phyloP scores from a whole-genome alignment of 2,113 vertebrate genomes.

The Triplophysa rosa region DNA sequence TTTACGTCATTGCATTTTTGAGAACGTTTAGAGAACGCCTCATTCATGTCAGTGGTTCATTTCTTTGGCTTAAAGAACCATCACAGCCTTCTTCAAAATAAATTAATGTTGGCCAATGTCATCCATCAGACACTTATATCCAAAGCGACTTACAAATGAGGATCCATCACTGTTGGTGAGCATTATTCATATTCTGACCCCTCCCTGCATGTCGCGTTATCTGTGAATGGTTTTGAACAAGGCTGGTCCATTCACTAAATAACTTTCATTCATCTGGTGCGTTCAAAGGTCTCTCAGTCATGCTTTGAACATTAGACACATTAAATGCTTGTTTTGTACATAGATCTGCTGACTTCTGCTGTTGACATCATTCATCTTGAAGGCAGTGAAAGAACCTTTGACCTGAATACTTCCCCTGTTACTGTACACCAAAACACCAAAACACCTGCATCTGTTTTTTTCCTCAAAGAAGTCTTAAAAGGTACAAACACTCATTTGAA shows the following conservation, averaged over 20 bases:
- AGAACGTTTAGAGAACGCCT: too few relatives aligned
- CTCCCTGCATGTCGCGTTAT: conserved; percentile 47
- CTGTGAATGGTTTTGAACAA: conserved; percentile 25
- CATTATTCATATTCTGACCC: neutral
- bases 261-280: conserved; percentile 30
- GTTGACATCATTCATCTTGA: neutral
- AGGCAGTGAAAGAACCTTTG: neutral
- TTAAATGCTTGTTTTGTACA: conserved; percentile 17
- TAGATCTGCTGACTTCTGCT: neutral
- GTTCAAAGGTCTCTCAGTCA: conserved; percentile 54
- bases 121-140: too few relatives aligned
- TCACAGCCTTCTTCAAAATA: too few relatives aligned
- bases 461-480: too few relatives aligned
- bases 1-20: too few relatives aligned
- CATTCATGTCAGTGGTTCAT: too few relatives aligned
- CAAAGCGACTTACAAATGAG: too few relatives aligned
- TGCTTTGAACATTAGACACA: conserved; percentile 42
- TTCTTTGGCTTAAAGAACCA: too few relatives aligned
- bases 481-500: too few relatives aligned
- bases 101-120: too few relatives aligned
- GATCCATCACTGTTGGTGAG: neutral
- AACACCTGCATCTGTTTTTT: neutral
- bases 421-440: neutral
- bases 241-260: conserved; percentile 31
- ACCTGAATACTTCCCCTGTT: neutral